Percentiles rank a stretch among this genome's conserved stretches.
Conservation (phyloP, 2,888 invertebrate species). For the Metellina segmentata region DNA sequence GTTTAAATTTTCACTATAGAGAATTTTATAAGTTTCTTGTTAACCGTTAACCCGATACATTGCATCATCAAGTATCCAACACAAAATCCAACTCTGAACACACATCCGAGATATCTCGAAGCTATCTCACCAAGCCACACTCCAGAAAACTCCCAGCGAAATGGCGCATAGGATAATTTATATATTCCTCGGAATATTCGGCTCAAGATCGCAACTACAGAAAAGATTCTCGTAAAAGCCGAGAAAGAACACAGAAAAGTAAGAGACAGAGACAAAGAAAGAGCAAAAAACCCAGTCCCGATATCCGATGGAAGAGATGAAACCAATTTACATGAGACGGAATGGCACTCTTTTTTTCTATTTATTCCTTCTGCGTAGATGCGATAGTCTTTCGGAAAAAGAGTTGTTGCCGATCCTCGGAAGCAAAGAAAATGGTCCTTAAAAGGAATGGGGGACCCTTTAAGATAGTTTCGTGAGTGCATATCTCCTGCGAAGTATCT, state of each 20-base stretch:
- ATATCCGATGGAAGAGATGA: conserved; percentile 32
- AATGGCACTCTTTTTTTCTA: conserved; percentile 1
- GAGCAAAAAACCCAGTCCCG: not conserved
- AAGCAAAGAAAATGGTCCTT: not conserved
- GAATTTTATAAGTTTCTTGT: no score
- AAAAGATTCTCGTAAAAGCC: not conserved
- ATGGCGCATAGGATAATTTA: not conserved
- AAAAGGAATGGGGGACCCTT: not conserved
- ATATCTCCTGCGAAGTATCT: not conserved
- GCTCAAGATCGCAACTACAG: no score
- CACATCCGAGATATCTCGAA: no score
- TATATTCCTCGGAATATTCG: not conserved
- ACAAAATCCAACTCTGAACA: no score
- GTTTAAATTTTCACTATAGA: no score
- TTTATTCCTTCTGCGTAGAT: not conserved
- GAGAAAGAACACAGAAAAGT: not conserved
- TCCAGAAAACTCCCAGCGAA: not conserved
- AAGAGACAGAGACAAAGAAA: not conserved
- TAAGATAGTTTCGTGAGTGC: not conserved
- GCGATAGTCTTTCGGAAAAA: not conserved
- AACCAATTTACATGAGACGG: conserved; percentile 56
- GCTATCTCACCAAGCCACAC: no score
- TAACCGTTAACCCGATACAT: no score
- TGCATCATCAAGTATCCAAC: no score
- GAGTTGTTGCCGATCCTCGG: not conserved